Percentiles rank a stretch among this genome's conserved stretches.
Evolutionary conservation across 1,140 invertebrate species (phyloP).

Genomic region (Paramacrobiotus metropolitanus): DNA sequence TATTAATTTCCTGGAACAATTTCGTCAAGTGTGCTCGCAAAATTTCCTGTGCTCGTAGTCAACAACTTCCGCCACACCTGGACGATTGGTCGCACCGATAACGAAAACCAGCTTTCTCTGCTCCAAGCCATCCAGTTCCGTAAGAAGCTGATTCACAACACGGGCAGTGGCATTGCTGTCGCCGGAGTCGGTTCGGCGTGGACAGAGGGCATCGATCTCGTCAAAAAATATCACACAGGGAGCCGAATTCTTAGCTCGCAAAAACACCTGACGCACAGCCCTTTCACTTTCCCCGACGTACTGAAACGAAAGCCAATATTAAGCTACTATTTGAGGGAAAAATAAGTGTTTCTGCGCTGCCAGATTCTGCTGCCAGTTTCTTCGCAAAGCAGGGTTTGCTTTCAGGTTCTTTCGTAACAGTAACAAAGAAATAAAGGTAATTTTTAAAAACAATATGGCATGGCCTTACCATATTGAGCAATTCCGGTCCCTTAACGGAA

Average conservation of each 20-base stretch:
- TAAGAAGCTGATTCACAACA: slow-evolving; percentile 87
- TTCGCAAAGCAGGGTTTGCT: no score
- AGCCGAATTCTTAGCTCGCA: slow-evolving; percentile 69
- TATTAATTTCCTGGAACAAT: no score
- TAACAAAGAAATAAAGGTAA: no score
- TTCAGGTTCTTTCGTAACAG: no score
- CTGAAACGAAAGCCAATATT: slow-evolving; percentile 28
- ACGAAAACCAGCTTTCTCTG: slow-evolving; percentile 62
- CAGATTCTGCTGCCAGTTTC: no score
- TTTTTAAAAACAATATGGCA: no score
- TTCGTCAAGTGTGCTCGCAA: no score
- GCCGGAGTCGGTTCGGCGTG: slow-evolving; percentile 48
- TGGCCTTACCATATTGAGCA: slow-evolving; percentile 81
- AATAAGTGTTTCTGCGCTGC: no score
- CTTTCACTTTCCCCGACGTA: slow-evolving; percentile 98
- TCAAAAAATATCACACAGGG: slow-evolving; percentile 99
- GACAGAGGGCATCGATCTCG: slow-evolving; percentile 89
- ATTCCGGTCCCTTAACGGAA: slow-evolving; percentile 83
- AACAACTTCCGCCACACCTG: slow-evolving; percentile 22
- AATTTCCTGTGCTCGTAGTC: no score
- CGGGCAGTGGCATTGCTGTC: slow-evolving; percentile 28
- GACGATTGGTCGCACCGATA: slow-evolving; percentile 72
- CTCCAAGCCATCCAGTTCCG: slow-evolving; percentile 95
- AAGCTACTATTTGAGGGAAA: no score
- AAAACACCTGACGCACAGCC: slow-evolving; percentile 78